Base-by-base conservation (phyloP, 2,888 invertebrate genomes). In the Erebia aethiops region DNA sequence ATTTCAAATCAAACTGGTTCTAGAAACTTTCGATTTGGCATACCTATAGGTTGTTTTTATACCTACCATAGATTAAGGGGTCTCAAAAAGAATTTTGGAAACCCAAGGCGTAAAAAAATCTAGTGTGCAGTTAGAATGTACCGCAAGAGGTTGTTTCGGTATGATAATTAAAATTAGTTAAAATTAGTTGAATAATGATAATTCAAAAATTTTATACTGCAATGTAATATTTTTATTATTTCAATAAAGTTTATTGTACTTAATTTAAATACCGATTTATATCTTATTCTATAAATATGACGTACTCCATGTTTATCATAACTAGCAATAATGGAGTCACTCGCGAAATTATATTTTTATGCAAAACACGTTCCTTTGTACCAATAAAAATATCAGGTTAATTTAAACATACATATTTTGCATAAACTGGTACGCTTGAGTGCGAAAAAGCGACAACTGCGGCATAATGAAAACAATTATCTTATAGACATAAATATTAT, bases 401-500 rank as follows among this genome's bases (percentile, higher is more conserved):
- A 67, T 57, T 69, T 69, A 66, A 72, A 56, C 62, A 57, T 60
- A 67, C 67, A 41, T 56, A 61, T 65, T 72, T 69, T 66, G 69
- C 72, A 72, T 69, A 66, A 63, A 60, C 67, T 58, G 35, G 49
- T 61, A 64, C 65, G 43, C 16, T 62, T 43, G 65, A 66, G 16
- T 58, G 68, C 70, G 65, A 69, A 69, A 69, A 66, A 26, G 66
- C 66, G 70, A 70, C 69, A 69, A 61, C 46, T 66, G 66, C 52
- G 52, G 67, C 52, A 64, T 70, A 70, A 71, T 62, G 54, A 71
- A 71, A 68, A 69, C 63, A 71, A 69, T 71, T 67, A 57, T 71
- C 67, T 72, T 72, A 61, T 65, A 72, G 70, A 64, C 67, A 63
- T 71, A 73, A 68, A 68, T 73, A 72, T 65, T 64, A 70, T 70